Evolutionary conservation across 2,113 vertebrate species (phyloP).

Genomic region (Peromyscus polionotus): DNA sequence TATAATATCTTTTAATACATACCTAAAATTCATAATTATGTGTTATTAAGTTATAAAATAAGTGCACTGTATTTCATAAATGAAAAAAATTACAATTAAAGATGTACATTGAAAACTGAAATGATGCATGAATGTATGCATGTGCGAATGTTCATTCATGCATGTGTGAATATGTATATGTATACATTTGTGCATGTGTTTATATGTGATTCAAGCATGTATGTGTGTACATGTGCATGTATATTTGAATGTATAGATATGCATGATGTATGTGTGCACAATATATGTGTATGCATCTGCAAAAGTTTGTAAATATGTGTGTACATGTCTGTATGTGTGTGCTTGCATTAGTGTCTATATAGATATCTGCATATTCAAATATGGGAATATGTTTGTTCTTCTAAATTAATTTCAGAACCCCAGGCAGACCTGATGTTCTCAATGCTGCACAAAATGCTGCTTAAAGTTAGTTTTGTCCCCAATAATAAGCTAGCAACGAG

Average conservation of each 20-base stretch:
- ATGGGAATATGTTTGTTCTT: not conserved
- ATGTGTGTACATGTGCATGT: not conserved
- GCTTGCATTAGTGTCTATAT: not conserved
- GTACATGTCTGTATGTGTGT: not conserved
- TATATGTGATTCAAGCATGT: not conserved
- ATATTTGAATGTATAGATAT: not conserved
- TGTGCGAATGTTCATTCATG: not conserved
- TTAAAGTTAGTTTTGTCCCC: conserved; percentile 33
- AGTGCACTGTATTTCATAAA: not conserved
- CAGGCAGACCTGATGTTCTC: not conserved
- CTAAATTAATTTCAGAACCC: conserved; percentile 42
- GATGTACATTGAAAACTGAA: not conserved
- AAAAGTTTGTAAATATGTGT: not conserved
- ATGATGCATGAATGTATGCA: not conserved
- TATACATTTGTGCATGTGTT: not conserved
- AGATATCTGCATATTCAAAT: not conserved
- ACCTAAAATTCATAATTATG: not conserved
- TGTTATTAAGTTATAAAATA: not conserved
- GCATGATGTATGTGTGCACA: not conserved
- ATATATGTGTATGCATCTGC: not conserved
- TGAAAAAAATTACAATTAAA: not conserved
- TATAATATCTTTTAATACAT: not conserved
- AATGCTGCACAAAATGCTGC: not conserved
- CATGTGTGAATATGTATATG: no score
- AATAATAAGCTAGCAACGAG: conserved; percentile 43